These are phyloP conservation scores for Ameiurus melas DNA, from an alignment of 2,113 vertebrate species.

Conservation along the genomic window DNA sequence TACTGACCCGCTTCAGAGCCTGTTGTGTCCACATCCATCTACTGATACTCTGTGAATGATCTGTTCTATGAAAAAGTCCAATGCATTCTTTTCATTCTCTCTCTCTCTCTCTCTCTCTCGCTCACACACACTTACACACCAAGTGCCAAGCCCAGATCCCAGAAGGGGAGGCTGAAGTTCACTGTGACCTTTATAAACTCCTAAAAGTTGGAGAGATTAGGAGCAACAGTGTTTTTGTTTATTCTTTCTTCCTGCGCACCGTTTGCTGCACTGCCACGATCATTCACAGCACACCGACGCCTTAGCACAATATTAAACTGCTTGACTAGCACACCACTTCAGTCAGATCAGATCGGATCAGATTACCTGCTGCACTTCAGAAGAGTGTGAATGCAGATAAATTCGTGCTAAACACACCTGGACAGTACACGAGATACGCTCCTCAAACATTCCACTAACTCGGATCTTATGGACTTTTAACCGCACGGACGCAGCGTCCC, in stretches of 20 bases:
- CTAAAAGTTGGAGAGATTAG: not conserved
- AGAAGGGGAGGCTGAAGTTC: slow-evolving; percentile 7
- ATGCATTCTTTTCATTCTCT: slow-evolving; percentile 4
- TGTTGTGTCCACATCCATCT: slow-evolving; percentile 21
- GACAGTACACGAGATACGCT: not conserved
- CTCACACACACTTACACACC: not conserved
- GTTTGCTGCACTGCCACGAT: not conserved
- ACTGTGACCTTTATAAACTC: slow-evolving; percentile 35
- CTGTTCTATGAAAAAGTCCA: slow-evolving; percentile 18
- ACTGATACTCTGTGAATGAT: slow-evolving; percentile 2
- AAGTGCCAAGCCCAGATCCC: not conserved
- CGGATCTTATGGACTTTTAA: not conserved
- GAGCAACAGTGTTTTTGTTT: not conserved
- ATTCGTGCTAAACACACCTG: not conserved
- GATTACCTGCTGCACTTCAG: not conserved
- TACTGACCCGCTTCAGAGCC: not conserved
- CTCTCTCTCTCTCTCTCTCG: not conserved
- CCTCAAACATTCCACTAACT: not conserved
- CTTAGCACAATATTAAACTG: not conserved
- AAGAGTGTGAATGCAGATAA: not conserved
- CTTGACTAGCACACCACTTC: not conserved
- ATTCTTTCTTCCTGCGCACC: not conserved
- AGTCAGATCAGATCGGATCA: not conserved
- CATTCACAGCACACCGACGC: not conserved
- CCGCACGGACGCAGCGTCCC: too few relatives aligned